phyloP scores from a whole-genome alignment of 2,113 vertebrate genomes.

The Sorex fumeus region DNA sequence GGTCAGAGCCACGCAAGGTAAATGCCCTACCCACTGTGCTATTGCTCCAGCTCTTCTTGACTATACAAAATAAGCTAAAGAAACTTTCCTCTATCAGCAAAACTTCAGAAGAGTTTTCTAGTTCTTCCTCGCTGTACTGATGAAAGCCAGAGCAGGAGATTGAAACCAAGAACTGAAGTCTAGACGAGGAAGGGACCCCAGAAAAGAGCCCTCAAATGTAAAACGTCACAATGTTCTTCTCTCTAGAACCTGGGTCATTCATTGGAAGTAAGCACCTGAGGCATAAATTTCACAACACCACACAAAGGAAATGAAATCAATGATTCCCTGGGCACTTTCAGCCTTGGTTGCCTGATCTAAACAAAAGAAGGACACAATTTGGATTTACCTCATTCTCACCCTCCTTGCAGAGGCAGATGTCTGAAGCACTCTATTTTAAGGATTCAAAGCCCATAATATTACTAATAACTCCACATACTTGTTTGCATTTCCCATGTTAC shows the following conservation, averaged over 20 bases:
- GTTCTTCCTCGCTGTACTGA: neutral
- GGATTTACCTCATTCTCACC: constrained; percentile 55
- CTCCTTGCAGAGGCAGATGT: constrained; percentile 59
- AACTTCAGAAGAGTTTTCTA: constrained; percentile 13
- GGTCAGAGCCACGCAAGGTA: too few species aligned
- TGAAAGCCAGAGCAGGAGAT: neutral
- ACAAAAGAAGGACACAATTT: constrained; percentile 23
- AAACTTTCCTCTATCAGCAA: neutral
- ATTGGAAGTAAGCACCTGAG: neutral
- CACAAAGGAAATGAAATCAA: neutral
- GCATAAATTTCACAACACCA: neutral
- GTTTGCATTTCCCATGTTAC: constrained; percentile 82
- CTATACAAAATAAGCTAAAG: constrained; percentile 17
- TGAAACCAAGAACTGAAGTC: neutral
- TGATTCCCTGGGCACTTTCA: neutral
- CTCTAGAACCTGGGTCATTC: neutral
- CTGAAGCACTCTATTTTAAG: constrained; percentile 76
- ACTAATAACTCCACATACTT: constrained; percentile 80
- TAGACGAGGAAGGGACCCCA: neutral
- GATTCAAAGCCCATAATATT: constrained; percentile 82
- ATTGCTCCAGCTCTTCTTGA: too few species aligned
- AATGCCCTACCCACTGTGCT: too few species aligned
- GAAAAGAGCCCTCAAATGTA: neutral
- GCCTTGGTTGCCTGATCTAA: constrained; percentile 46
- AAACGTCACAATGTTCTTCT: neutral